Evolutionary conservation across 2,888 invertebrate genomes (phyloP).

Genomic region (Pristionchus exspectatus): DNA sequence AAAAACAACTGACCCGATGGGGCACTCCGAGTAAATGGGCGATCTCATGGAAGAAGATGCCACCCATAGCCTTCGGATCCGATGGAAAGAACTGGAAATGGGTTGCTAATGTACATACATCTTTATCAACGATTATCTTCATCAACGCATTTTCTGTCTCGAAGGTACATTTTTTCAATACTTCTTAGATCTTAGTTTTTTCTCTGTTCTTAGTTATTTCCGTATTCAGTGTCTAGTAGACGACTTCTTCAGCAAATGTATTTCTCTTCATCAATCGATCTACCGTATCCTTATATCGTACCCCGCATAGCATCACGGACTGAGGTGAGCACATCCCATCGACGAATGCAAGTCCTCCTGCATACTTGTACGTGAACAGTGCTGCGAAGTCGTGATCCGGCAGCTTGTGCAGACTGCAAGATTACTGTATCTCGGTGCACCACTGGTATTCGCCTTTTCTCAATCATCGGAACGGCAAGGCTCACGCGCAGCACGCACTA

Average conservation of each 20-base stretch:
- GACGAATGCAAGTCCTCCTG: conserved; percentile 77
- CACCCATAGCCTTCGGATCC: conserved; percentile 77
- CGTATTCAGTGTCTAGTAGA: no score
- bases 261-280: conserved; percentile 39
- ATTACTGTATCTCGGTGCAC: conserved; percentile 15
- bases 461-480: not conserved
- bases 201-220: no score
- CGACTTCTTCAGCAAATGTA: not conserved
- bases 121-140: no score
- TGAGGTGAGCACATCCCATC: conserved; percentile 74
- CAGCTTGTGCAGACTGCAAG: conserved; percentile 65
- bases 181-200: no score
- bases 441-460: not conserved
- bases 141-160: no score
- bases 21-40: conserved; percentile 74
- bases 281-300: conserved; percentile 47
- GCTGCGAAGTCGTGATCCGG: conserved; percentile 76
- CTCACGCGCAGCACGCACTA: conserved; percentile 7
- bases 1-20: conserved; percentile 58
- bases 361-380: conserved; percentile 74
- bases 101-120: no score
- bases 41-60: conserved; percentile 77
- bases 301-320: conserved; percentile 71
- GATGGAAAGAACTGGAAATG: conserved; percentile 76
- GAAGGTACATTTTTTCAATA: no score